Conservation (phyloP, 2,888 invertebrate genomes). For the Tyria jacobaeae region DNA sequence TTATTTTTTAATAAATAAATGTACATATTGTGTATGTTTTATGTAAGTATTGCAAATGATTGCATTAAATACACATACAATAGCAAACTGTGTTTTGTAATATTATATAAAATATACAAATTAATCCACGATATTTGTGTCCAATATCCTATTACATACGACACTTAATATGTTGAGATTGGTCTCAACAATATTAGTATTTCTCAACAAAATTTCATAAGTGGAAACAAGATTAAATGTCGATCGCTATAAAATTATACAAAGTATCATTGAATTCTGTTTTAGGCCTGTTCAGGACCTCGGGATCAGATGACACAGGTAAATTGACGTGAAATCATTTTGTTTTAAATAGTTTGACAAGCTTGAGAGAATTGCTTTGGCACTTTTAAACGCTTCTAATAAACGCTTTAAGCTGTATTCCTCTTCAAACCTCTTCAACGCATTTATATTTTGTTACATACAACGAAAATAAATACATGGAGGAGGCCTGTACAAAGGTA, state of each 20-base stretch:
- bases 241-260: constrained; percentile 68
- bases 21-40: too few relatives aligned
- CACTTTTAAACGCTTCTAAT: constrained; percentile 48
- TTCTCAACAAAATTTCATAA: not conserved
- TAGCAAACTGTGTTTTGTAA: too few relatives aligned
- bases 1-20: too few relatives aligned
- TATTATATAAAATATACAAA: too few relatives aligned
- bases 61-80: too few relatives aligned
- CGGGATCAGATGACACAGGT: constrained; percentile 77
- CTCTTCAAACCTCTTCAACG: not conserved
- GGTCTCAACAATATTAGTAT: not conserved
- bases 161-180: not conserved
- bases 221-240: constrained; percentile 59
- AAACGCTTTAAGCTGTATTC: constrained; percentile 40
- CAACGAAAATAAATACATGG: not conserved
- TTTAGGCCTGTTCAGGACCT: constrained; percentile 79
- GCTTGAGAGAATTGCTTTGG: constrained; percentile 53
- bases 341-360: constrained; percentile 49
- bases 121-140: too few relatives aligned
- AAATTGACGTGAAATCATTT: constrained; percentile 53
- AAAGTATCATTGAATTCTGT: constrained; percentile 79
- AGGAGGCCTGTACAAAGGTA: not conserved
- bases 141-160: too few relatives aligned
- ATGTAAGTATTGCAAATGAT: too few relatives aligned
- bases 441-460: not conserved